These are phyloP conservation scores for Acanthiza pusilla DNA, from an alignment of 2,797 vertebrate species.

Conservation along the genomic window DNA sequence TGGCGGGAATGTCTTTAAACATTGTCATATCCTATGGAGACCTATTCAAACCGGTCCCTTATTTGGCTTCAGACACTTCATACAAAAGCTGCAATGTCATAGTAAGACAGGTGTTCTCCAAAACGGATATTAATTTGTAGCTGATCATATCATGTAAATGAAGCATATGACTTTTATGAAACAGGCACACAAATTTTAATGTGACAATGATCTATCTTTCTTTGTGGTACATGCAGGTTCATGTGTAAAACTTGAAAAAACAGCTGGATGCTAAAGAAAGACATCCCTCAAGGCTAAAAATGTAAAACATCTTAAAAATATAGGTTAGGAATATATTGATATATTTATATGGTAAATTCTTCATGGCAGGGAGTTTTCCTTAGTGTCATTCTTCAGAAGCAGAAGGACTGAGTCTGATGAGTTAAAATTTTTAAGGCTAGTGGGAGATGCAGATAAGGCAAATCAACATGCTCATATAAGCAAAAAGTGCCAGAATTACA, in stretches of 20 bases:
- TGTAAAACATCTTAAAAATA: constrained; percentile 2
- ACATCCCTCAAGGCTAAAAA: neutral
- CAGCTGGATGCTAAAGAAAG: neutral
- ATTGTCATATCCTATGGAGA: neutral
- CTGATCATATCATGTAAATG: constrained; percentile 17
- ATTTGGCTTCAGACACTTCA: neutral
- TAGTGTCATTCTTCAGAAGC: neutral
- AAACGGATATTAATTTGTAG: neutral
- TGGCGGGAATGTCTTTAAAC: neutral
- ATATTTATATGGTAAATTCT: neutral
- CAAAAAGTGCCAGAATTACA: neutral
- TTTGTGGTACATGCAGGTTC: neutral
- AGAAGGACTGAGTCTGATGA: neutral
- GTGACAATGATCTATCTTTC: constrained; percentile 35
- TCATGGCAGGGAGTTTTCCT: neutral
- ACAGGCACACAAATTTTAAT: constrained; percentile 30
- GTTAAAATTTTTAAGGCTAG: neutral
- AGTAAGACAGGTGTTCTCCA: neutral
- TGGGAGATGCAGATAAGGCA: neutral
- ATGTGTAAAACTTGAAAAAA: neutral
- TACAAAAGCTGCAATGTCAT: neutral
- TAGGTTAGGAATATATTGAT: neutral
- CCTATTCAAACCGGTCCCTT: neutral
- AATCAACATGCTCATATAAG: neutral
- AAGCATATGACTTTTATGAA: constrained; percentile 39